A percentile compares a stretch with the other conserved stretches of the same genome.
Conservation (phyloP, 2,888 invertebrate genomes). For the Peribatodes rhomboidaria region DNA sequence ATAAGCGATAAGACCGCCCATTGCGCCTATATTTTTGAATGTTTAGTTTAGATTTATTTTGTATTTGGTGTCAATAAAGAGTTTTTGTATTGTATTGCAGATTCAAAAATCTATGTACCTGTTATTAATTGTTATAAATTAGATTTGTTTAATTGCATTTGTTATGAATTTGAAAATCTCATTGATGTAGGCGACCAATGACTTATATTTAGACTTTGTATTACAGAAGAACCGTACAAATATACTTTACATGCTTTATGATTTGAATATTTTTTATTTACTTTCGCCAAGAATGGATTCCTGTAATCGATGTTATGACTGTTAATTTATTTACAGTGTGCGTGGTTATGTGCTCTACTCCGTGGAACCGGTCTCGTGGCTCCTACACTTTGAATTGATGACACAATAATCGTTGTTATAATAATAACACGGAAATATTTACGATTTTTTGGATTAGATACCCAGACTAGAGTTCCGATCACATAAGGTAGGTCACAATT, state of each 20-base stretch:
- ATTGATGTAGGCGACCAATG: conserved; percentile 8
- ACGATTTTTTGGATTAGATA: too few relatives aligned
- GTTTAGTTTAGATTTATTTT: too few relatives aligned
- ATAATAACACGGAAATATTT: too few relatives aligned
- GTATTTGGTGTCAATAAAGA: too few relatives aligned
- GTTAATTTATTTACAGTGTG: conserved; percentile 33
- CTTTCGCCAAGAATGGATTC: conserved; percentile 56
- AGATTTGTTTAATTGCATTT: too few relatives aligned
- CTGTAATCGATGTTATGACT: conserved; percentile 39
- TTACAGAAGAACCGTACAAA: conserved; percentile 1
- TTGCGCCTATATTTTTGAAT: too few relatives aligned
- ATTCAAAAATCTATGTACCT: background rate
- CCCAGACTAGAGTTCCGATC: too few relatives aligned
- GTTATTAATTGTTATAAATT: background rate
- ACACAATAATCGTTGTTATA: conserved; percentile 51
- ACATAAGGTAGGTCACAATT: too few relatives aligned
- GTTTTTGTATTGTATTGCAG: background rate
- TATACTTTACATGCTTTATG: background rate
- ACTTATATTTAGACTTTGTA: conserved; percentile 5
- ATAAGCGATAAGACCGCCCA: too few relatives aligned
- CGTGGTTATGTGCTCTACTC: conserved; percentile 51
- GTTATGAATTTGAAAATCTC: too few relatives aligned
- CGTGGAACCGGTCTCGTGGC: conserved; percentile 53
- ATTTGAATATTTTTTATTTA: conserved; percentile 29
- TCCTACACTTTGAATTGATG: conserved; percentile 49